Evolutionary conservation across 1,140 invertebrate genomes (phyloP), one percentile per base, ranked within the genome.

Genomic region (Ooceraea biroi): DNA sequence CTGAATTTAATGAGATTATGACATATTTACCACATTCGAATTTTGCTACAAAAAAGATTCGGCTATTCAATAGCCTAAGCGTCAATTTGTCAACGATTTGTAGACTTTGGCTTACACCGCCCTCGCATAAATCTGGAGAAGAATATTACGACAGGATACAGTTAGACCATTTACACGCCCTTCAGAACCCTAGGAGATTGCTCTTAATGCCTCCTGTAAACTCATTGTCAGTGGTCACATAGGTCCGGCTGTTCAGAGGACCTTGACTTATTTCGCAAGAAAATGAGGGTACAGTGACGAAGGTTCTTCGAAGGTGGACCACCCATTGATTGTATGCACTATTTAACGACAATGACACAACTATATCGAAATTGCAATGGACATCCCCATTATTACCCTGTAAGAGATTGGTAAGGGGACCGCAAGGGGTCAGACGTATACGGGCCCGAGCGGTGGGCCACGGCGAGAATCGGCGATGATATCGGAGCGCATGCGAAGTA

Each of bases 291-390:
- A 2, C 63, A 52, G 22, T 5, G 19, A 3, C 12, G 44, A 48
- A 30, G 14, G 41, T 0, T 14, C 58, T 52, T 72, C 69, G 50
- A 50, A 55, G 50, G 36, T 82, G 68, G 88, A 82, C 90, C 91
- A 89, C 91, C 89, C 88, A 87, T 85, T 87, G 88, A 19, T 85
- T 52, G 91, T 92, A 92, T 92, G 91, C 60, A 83, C 87, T 76
- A 82, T 92, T 92, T 91, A 90, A 73, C 66, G 84, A 89, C 86
- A 90, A 90, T 71, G 52, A 52, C 5, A 61, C 46, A 12, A 66
- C 25, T 68, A 88, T 66, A 50, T 73, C 44, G 61, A 85, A 82
- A 87, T 80, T 69, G 55, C 69, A 83, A 60, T 65, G 58, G 57
- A 86, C 68, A 80, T 60, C 80, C 0, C 41, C 41, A 30, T 10